Conservation (phyloP, 1,140 invertebrate species). For the Pogonomyrmex barbatus region DNA sequence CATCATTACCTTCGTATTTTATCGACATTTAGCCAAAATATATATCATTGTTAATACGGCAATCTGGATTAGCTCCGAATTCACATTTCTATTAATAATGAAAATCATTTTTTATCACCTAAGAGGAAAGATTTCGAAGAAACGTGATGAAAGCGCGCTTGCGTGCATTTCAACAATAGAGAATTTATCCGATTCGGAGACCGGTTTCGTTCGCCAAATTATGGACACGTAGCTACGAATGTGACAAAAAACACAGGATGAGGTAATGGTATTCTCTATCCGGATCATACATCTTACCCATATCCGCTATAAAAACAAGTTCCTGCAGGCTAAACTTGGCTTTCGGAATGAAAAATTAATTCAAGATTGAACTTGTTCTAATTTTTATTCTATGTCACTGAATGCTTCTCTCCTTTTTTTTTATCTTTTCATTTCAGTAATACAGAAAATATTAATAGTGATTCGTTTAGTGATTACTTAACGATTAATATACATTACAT, state of each 20-base stretch:
- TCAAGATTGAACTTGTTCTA: neutral
- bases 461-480: no score
- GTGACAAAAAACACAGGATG: neutral
- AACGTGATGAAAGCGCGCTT: neutral
- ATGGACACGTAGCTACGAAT: neutral
- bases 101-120: neutral
- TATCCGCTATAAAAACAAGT: neutral
- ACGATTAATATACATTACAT: no score
- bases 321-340: neutral
- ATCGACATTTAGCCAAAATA: neutral
- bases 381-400: neutral
- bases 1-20: neutral
- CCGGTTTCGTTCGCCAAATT: neutral
- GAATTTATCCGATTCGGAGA: neutral
- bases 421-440: no score
- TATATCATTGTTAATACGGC: neutral
- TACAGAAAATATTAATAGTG: no score
- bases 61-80: neutral
- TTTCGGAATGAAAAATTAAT: neutral
- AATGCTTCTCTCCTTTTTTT: neutral
- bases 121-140: neutral
- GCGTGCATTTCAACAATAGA: neutral
- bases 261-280: neutral
- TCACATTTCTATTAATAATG: neutral
- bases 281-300: neutral